Base-by-base conservation (phyloP, 2,113 vertebrate genomes). In the Catharus minimus region DNA sequence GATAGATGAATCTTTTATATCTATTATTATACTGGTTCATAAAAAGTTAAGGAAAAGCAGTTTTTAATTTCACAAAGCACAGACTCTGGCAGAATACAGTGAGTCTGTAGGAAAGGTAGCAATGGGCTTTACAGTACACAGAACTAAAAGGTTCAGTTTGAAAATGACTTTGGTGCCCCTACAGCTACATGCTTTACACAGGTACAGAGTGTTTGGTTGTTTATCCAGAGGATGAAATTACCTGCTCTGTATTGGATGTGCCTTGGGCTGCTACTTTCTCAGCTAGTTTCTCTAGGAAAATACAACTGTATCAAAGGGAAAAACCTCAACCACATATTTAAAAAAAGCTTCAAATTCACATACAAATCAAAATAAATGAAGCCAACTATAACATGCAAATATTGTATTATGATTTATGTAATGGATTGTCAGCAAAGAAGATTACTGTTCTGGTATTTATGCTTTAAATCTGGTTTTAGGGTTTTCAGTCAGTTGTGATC, bases 401-500 rank as follows among this genome's bases (percentile, higher is more conserved):
- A 75, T 76, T 88, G 62, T 56, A 89, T 72, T 87, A 94, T 71
- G 69, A 91, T 92, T 94, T 95, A 89, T 77, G 90, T 73, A 82
- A 87, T 38, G 61, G 67, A 50, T 90, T 91, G 57, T 49, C 58
- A 0, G 44, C 69, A 92, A 96, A 92, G 87, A 91, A 89, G 96
- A 95, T 94, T 96, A 96, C 26, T 53, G 39, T 68, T 90, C 68
- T 93, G 32, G 83, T 65, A 90, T 95, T 95, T 94, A 90, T 79
- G 62, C 11, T 87, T 85, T 79, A 94, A 94, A 94, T 93, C 95
- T 88, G 84, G 78, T 69, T 90, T 95, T 89, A 95, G 61, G 44
- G 39, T 87, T 96, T 87, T 86, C 73, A 84, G 30, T 71, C 74
- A 71, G 83, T 88, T 92, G 79, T 93, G 92, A 96, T 94, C 90